phyloP scores from a whole-genome alignment of 2,888 invertebrate species.

The Troilus luridus region DNA sequence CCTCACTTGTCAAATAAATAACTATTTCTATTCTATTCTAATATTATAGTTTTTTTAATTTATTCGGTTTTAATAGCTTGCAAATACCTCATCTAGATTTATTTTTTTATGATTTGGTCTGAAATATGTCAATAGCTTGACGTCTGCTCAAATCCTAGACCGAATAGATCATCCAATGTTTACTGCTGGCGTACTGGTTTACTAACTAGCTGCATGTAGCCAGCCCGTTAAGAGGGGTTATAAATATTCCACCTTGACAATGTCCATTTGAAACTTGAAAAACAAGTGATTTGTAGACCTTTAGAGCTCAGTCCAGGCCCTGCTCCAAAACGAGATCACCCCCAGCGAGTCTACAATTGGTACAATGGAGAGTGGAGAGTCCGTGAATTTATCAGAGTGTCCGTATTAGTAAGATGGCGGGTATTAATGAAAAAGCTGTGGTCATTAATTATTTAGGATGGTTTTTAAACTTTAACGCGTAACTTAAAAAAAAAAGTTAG shows the following conservation, averaged over 20 bases:
- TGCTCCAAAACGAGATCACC: constrained; percentile 29
- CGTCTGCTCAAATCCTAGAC: neutral
- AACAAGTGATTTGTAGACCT: constrained; percentile 18
- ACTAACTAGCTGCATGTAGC: constrained; percentile 10
- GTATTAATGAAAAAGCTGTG: neutral
- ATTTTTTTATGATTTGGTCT: neutral
- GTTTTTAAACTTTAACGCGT: too few relatives aligned
- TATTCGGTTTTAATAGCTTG: too few relatives aligned
- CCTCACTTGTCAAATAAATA: too few relatives aligned
- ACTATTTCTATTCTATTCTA: too few relatives aligned
- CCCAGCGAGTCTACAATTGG: neutral
- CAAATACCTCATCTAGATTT: neutral
- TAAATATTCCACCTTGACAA: constrained; percentile 25
- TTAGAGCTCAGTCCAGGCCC: neutral
- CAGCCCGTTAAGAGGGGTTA: neutral
- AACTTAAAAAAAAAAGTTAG: too few relatives aligned
- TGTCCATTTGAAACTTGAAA: neutral
- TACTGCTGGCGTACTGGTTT: neutral
- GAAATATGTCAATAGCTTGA: neutral
- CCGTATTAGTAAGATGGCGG: constrained; percentile 14
- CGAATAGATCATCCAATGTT: neutral
- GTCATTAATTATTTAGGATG: too few relatives aligned
- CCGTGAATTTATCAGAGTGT: constrained; percentile 12
- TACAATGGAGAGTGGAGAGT: neutral
- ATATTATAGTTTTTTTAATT: too few relatives aligned